A percentile compares a stretch with the other conserved stretches of the same genome.
phyloP scores from a whole-genome alignment of 2,888 invertebrate genomes.

The Helleia helle region DNA sequence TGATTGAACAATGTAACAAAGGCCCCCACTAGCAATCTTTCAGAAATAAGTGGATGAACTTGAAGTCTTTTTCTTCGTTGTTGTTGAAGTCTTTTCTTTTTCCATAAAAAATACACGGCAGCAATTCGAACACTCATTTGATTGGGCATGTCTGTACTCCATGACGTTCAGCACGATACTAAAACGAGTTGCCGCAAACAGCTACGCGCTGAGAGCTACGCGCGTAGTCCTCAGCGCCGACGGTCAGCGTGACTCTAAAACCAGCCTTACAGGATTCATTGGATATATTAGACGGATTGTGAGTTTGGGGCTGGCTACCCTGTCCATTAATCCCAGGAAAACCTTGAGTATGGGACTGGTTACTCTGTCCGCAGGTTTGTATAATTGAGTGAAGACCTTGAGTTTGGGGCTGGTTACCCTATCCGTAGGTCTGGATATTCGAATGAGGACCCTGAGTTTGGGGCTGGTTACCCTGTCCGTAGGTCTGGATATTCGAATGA shows the following conservation, averaged over 20 bases:
- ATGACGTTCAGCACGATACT: neutral
- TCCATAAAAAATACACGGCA: neutral
- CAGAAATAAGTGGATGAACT: neutral
- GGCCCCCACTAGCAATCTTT: constrained; percentile 11
- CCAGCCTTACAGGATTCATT: too few species aligned
- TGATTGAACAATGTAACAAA: constrained; percentile 21
- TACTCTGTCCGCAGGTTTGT: too few species aligned
- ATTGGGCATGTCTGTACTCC: neutral
- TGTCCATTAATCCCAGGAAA: too few species aligned
- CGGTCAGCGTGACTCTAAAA: constrained; percentile 2
- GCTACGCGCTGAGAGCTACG: constrained; percentile 1
- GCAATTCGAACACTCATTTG: neutral
- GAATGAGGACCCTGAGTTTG: too few species aligned
- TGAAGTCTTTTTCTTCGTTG: constrained; percentile 1
- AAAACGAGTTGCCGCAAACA: neutral
- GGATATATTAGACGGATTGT: too few species aligned
- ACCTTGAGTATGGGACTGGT: too few species aligned
- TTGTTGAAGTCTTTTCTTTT: neutral
- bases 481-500: too few species aligned
- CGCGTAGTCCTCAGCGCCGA: neutral
- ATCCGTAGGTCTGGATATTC: too few species aligned
- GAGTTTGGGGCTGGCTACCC: too few species aligned
- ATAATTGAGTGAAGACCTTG: too few species aligned
- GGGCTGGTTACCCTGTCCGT: too few species aligned
- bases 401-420: too few species aligned